These are phyloP conservation scores for Mayetiola destructor DNA, from an alignment of 2,888 invertebrate genomes.

Conservation along the genomic window DNA sequence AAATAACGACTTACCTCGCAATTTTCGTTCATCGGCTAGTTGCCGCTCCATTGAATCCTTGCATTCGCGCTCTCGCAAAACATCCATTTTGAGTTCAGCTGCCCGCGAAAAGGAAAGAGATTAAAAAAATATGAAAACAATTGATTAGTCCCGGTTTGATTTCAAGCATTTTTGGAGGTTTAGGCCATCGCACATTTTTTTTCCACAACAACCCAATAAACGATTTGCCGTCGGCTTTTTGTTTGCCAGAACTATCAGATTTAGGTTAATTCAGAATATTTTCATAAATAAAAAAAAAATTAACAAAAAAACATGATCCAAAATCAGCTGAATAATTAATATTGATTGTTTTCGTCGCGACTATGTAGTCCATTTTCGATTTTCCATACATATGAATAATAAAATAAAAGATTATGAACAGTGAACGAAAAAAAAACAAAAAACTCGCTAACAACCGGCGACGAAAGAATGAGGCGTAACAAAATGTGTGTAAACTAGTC, in stretches of 20 bases:
- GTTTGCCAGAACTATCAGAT: too few species aligned
- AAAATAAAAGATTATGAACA: background rate
- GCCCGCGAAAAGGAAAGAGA: conserved; percentile 32
- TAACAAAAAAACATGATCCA: too few species aligned
- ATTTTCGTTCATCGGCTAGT: conserved; percentile 84
- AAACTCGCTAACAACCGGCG: background rate
- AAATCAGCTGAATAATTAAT: too few species aligned
- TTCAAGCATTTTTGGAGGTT: background rate
- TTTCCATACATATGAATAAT: too few species aligned
- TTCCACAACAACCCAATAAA: background rate
- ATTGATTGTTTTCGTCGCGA: too few species aligned
- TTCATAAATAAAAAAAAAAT: background rate
- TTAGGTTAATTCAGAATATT: background rate
- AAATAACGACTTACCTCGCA: conserved; percentile 61
- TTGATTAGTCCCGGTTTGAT: background rate
- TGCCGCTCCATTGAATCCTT: conserved; percentile 89
- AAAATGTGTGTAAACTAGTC: background rate
- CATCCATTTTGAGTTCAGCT: conserved; percentile 95
- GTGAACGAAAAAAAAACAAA: background rate
- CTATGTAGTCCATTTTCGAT: too few species aligned
- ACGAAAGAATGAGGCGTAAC: too few species aligned
- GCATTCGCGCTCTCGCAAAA: conserved; percentile 80
- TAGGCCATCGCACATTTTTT: background rate
- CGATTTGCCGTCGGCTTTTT: conserved; percentile 9
- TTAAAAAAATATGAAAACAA: background rate